These are phyloP conservation scores for Mionectes olivaceus DNA, from an alignment of 2,797 vertebrate genomes.

Conservation along the genomic window DNA sequence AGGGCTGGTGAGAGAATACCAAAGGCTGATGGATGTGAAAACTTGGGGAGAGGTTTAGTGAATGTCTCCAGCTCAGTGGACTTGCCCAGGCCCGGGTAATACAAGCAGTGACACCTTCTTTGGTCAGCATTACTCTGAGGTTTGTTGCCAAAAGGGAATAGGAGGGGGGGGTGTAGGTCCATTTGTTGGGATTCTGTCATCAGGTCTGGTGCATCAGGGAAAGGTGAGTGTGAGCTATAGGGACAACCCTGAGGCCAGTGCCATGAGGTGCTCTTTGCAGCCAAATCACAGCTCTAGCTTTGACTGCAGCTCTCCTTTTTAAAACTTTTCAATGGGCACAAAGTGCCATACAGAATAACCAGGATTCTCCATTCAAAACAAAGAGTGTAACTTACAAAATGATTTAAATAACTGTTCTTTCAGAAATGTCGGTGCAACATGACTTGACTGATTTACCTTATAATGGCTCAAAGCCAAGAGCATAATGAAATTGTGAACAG, in stretches of 20 bases:
- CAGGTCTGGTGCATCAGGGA: neutral
- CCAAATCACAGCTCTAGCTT: neutral
- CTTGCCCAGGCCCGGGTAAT: neutral
- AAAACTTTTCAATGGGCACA: neutral
- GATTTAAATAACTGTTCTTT: conserved; percentile 49
- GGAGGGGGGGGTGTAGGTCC: neutral
- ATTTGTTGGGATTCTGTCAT: neutral
- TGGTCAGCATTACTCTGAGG: neutral
- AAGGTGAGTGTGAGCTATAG: neutral
- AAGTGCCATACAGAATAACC: neutral
- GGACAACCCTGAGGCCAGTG: neutral
- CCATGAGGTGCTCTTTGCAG: neutral
- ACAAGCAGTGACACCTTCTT: neutral
- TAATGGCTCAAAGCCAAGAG: conserved; percentile 55
- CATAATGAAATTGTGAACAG: conserved; percentile 63
- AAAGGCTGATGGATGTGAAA: neutral
- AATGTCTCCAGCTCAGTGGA: neutral
- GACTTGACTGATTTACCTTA: conserved; percentile 63
- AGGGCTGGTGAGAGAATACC: neutral
- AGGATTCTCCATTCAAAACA: conserved; percentile 17
- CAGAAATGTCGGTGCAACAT: conserved; percentile 25
- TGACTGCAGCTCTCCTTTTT: neutral
- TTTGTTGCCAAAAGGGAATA: neutral
- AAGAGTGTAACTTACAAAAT: conserved; percentile 17
- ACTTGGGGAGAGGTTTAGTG: neutral